Percentiles rank a stretch among this genome's conserved stretches.
These are phyloP conservation scores for Miniopterus natalensis DNA, from an alignment of 2,113 vertebrate genomes.

Conservation along the genomic window DNA sequence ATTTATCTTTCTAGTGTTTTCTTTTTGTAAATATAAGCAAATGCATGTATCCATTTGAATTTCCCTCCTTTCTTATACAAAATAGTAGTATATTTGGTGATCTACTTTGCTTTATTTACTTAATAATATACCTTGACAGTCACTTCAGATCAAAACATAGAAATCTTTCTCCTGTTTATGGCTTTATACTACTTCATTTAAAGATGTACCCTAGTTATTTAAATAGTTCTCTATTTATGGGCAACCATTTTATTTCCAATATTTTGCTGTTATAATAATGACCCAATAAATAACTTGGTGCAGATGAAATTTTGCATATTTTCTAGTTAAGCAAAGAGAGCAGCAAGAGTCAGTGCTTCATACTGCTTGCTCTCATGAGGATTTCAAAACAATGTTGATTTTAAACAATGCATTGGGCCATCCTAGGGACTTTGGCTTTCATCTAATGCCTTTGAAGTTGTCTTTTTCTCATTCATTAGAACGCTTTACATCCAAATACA, in stretches of 20 bases:
- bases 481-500: neutral
- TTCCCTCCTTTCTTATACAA: neutral
- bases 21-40: slow-evolving; percentile 6
- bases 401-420: neutral
- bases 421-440: neutral
- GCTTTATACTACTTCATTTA: slow-evolving; percentile 16
- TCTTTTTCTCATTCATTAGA: neutral
- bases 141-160: neutral
- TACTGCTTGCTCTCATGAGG: neutral
- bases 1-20: neutral
- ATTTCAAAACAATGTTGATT: slow-evolving; percentile 46
- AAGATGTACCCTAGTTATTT: neutral
- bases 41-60: neutral
- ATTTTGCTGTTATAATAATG: slow-evolving; percentile 37
- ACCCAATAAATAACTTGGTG: neutral
- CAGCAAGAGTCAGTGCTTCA: neutral
- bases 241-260: neutral
- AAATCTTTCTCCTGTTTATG: neutral
- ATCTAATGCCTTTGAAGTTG: neutral
- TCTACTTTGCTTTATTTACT: neutral
- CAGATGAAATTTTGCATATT: neutral
- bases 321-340: neutral
- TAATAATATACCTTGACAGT: neutral
- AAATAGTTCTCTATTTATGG: neutral
- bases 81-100: neutral